Base-by-base conservation (phyloP, 2,888 invertebrate species). In the Cerastis leucographa region DNA sequence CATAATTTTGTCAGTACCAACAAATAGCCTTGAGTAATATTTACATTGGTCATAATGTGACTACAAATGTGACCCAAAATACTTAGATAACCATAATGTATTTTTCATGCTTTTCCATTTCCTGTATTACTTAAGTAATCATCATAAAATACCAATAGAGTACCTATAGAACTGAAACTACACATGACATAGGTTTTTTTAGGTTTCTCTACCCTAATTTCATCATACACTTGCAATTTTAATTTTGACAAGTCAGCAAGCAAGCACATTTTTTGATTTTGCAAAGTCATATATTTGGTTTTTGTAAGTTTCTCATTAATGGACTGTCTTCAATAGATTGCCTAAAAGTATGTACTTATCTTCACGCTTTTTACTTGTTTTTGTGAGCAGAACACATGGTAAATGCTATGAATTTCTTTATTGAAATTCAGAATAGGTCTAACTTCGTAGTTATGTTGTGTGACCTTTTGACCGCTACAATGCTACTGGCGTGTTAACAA, bases 101-200 rank as follows among this genome's bases (percentile, higher is more conserved):
- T n/a, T 81, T 78, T 81, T 67, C 78, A 79, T 81, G 81, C 81
- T 79, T 67, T 25, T 42, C 54, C 35, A 68, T 79, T 74, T 79
- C 75, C 75, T 49, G 62, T 56, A 25, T 42, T 42, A 61, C 29
- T 8, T 19, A 19, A 61, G 65, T 67, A 42, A 56, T 62, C 25
- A 2, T 67, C 44, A 51, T 46, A 62, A 73, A 46, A 35, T 59
- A 35, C 11, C 51, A 22, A 9, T 59, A 19, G 19, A 65, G 25
- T 64, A 40, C 59, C 40, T 17, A 35, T 29, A 22, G 40, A 29
- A 46, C 44, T 73, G 17, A 54, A 44, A 64, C 17, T 17, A 6
- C 22, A 74, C 25, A 64, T 75, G 17, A 40, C 25, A 19, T 12
- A 17, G 44, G 8, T 29, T 44, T 49, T 68, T 71, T 59, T 35